A percentile compares a stretch with the other conserved stretches of the same genome.
Evolutionary conservation across 2,888 invertebrate genomes (phyloP).

Genomic region (Panopea generosa): DNA sequence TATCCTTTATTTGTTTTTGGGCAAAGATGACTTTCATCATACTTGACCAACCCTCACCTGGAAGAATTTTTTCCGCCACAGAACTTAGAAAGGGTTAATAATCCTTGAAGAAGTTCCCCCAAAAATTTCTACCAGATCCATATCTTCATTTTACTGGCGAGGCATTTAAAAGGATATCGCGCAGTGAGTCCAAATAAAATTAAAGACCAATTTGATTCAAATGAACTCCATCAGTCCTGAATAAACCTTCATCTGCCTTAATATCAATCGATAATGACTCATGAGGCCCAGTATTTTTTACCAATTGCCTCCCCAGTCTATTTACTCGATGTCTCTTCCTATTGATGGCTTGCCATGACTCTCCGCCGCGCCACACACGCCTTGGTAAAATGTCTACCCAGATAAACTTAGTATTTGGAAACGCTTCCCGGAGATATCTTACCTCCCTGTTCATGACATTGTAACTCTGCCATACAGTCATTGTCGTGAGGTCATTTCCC

Average conservation of each 20-base stretch:
- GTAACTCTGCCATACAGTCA: neutral
- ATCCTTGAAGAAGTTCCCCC: too few relatives aligned
- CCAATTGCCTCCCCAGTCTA: neutral
- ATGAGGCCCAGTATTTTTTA: neutral
- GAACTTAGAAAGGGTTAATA: neutral
- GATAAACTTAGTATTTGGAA: neutral
- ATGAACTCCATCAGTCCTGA: conserved; percentile 21
- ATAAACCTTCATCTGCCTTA: conserved; percentile 10
- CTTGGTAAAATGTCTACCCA: neutral
- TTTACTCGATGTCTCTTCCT: conserved; percentile 4
- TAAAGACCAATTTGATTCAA: conserved; percentile 22
- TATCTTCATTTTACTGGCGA: too few relatives aligned
- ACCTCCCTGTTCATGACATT: conserved; percentile 1
- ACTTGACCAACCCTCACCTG: conserved; percentile 1
- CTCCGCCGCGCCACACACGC: neutral
- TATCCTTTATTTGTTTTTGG: neutral
- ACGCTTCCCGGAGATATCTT: neutral
- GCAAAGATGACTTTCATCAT: neutral
- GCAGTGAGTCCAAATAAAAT: conserved; percentile 20
- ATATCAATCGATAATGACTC: conserved; percentile 10
- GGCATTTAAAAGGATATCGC: neutral
- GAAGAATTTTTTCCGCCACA: neutral
- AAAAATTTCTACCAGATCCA: too few relatives aligned
- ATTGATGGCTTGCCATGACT: neutral
- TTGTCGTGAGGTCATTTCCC: conserved; percentile 2